A percentile compares a stretch with the other conserved stretches of the same genome.
Conservation (phyloP, 92 coral and sea anemone species). For the Phenganax marumi region DNA sequence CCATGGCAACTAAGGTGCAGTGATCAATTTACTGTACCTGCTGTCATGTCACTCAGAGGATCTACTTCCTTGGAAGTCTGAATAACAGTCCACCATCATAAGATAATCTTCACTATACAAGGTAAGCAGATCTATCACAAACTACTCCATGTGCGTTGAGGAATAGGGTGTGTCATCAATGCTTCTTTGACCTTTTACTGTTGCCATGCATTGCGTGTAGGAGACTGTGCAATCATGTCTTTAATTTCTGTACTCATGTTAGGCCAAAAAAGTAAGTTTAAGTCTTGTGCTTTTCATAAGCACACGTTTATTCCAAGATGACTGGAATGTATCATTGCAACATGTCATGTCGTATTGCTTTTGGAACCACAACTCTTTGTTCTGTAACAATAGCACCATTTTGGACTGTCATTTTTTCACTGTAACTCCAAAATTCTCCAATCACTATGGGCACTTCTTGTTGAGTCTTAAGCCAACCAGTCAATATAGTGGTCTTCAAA, state of each 20-base stretch:
- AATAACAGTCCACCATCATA: slow-evolving; percentile 24
- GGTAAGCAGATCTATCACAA: slow-evolving; percentile 24
- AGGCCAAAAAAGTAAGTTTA: slow-evolving; percentile 47
- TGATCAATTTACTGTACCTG: slow-evolving; percentile 22
- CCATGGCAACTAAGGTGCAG: slow-evolving; percentile 29
- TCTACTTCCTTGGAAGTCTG: slow-evolving; percentile 28
- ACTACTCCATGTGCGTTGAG: slow-evolving; percentile 34
- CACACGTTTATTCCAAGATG: slow-evolving; percentile 34
- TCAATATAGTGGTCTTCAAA: slow-evolving; percentile 16
- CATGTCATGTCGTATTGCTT: slow-evolving; percentile 35
- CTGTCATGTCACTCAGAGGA: slow-evolving; percentile 22
- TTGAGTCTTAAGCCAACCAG: slow-evolving; percentile 55
- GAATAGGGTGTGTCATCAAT: slow-evolving; percentile 54
- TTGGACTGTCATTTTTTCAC: slow-evolving; percentile 51
- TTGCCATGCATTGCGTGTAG: slow-evolving; percentile 43
- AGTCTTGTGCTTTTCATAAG: slow-evolving; percentile 36
- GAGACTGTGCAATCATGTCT: slow-evolving; percentile 47
- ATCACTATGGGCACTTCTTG: slow-evolving; percentile 50
- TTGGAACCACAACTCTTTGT: slow-evolving; percentile 48
- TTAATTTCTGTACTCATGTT: slow-evolving; percentile 50
- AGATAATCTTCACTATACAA: slow-evolving; percentile 34
- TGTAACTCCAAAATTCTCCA: slow-evolving; percentile 53
- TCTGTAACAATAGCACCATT: slow-evolving; percentile 5
- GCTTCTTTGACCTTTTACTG: slow-evolving; percentile 50
- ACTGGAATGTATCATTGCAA: slow-evolving; percentile 17